A percentile compares a stretch with the other conserved stretches of the same genome.
These are phyloP conservation scores for Pardosa pseudoannulata DNA, from an alignment of 2,888 invertebrate genomes.

Conservation along the genomic window DNA sequence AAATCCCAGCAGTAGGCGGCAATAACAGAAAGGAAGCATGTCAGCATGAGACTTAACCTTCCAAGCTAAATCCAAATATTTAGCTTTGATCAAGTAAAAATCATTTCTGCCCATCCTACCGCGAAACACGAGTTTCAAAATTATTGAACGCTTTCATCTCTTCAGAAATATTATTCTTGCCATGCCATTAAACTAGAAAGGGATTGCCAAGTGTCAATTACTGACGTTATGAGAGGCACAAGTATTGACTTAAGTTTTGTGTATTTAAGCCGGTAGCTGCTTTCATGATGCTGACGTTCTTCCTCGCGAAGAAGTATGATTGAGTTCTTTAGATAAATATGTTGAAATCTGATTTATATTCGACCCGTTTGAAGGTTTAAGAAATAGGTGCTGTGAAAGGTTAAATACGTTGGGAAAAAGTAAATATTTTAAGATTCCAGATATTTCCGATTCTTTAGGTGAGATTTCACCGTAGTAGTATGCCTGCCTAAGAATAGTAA, in stretches of 20 bases:
- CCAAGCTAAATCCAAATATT: slow-evolving; percentile 52
- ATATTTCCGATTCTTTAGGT: no score
- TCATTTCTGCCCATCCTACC: neutral
- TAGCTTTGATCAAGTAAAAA: slow-evolving; percentile 14
- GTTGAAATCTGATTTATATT: slow-evolving; percentile 29
- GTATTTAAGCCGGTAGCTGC: slow-evolving; percentile 31
- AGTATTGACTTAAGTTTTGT: slow-evolving; percentile 63
- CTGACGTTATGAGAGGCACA: slow-evolving; percentile 27
- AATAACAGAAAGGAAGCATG: neutral
- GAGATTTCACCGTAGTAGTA: no score
- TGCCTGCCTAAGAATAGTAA: no score
- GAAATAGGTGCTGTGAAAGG: neutral
- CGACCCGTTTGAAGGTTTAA: neutral
- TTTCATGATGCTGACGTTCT: neutral
- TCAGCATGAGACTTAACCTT: neutral
- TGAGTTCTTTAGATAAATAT: slow-evolving; percentile 28
- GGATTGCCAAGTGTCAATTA: slow-evolving; percentile 64
- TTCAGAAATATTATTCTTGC: slow-evolving; percentile 47
- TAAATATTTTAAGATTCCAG: no score
- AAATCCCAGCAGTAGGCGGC: neutral
- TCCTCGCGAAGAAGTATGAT: slow-evolving; percentile 17
- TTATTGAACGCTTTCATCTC: neutral
- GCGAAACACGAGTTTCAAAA: neutral
- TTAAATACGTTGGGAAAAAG: neutral
- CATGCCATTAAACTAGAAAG: slow-evolving; percentile 17